These are phyloP conservation scores for Acanthosepion pharaonis DNA, from an alignment of 2,888 invertebrate genomes.

Conservation along the genomic window DNA sequence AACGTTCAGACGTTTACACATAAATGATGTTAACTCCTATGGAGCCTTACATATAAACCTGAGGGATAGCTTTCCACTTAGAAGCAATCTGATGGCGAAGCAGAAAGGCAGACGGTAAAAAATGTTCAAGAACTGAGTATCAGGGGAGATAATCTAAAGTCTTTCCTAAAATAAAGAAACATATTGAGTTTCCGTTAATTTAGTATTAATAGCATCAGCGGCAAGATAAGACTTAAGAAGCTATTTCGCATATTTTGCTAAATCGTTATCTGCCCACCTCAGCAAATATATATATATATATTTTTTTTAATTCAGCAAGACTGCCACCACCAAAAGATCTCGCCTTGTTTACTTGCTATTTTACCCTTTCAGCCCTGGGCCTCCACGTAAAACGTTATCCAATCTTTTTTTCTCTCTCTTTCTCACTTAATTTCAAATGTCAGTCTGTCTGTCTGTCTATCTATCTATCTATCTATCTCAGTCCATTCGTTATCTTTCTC, in stretches of 20 bases:
- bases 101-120: background rate
- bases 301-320: background rate
- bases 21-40: no score
- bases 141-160: conserved; percentile 14
- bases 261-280: background rate
- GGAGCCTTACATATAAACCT: background rate
- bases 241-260: background rate
- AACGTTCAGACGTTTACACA: no score
- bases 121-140: background rate
- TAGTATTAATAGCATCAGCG: background rate
- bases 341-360: background rate
- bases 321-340: background rate
- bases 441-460: no score
- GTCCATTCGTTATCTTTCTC: no score
- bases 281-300: background rate
- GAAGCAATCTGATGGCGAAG: background rate
- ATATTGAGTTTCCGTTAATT: background rate
- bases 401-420: no score
- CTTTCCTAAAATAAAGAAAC: background rate
- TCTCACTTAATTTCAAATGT: no score
- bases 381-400: no score
- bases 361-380: background rate
- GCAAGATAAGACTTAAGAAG: background rate
- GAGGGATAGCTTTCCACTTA: background rate
- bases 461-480: no score